A percentile compares a stretch with the other conserved stretches of the same genome.
Evolutionary conservation across 2,113 vertebrate genomes (phyloP).

Genomic region (Lasiurus borealis): DNA sequence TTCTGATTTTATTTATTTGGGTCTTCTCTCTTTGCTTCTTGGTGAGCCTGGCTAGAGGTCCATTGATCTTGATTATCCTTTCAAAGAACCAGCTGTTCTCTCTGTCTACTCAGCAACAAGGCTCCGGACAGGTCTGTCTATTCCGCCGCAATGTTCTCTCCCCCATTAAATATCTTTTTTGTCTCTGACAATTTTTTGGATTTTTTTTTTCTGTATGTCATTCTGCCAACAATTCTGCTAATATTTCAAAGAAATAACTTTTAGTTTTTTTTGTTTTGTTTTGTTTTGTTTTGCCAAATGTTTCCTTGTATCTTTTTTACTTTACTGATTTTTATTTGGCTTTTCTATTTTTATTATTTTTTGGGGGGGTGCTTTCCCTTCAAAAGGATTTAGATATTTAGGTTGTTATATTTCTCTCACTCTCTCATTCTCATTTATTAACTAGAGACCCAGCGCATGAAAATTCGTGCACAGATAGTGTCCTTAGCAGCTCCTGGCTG

Average conservation of each 20-base stretch:
- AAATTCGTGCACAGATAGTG: too few relatives aligned
- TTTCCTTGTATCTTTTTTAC: not conserved
- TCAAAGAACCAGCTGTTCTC: too few relatives aligned
- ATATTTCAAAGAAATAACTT: not conserved
- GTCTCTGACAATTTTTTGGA: not conserved
- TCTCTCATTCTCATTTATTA: constrained; percentile 7
- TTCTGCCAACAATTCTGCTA: constrained; percentile 20
- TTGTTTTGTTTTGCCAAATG: not conserved
- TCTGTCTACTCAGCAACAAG: too few relatives aligned
- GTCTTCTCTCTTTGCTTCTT: too few relatives aligned
- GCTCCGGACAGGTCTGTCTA: too few relatives aligned
- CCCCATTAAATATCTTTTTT: not conserved
- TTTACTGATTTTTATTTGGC: constrained; percentile 51
- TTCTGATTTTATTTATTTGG: too few relatives aligned
- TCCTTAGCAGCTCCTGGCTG: too few relatives aligned
- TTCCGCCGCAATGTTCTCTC: too few relatives aligned
- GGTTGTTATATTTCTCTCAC: not conserved
- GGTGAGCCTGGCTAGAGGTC: too few relatives aligned
- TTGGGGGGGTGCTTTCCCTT: not conserved
- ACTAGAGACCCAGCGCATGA: too few relatives aligned
- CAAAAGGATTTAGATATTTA: not conserved
- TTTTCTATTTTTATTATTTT: constrained; percentile 33
- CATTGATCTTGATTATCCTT: too few relatives aligned
- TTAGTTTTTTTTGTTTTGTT: not conserved
- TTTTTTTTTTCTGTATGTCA: constrained; percentile 7